Base-by-base conservation (phyloP, 2,113 vertebrate species). In the Phalacrocorax pelagicus region DNA sequence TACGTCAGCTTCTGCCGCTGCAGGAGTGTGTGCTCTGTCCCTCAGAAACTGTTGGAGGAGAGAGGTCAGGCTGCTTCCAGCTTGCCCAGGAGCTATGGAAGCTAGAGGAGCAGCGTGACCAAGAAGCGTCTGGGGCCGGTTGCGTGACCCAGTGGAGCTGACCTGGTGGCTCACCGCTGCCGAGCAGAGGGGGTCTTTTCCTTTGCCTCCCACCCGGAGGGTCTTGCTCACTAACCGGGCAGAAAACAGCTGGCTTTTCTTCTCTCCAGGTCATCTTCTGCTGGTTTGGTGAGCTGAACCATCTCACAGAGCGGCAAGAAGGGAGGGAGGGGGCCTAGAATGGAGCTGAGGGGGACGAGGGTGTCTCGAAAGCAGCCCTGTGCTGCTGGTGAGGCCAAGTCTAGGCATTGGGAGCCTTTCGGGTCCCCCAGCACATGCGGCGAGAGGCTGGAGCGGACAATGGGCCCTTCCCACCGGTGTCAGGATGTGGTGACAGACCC, bases 131-230 rank as follows among this genome's bases (percentile, higher is more conserved):
- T 20, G 54, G 40, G 52, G 71, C 16, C 0, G 4, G 30, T 11
- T 44, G 30, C 22, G 8, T 12, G 24, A 46, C 10, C 54, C 3
- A 4, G 23, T 15, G 32, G 32, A 46, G 54, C 72, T 74, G 40
- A 24, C 34, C 29, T 42, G 38, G 49, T 7, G 30, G 54, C 32
- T n/a, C 9, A 5, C 32, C 1, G 6, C 34, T 49, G 55, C 32
- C 2, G 7, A 59, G 23, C 5, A 0, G 54, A 18, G 36, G 16
- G 7, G 21, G n/a, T 51, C 59, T 52, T 16, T 26, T 29, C 42
- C 32, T 49, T 26, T 42, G 2, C 17, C 57, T 49, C 74, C 57
- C 4, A 6, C 57, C 4, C 4, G 0, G 57, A 12, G 3, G n/a
- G 27, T 38, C 61, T 36, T 6, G 6, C 34, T 59, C 55, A 4